Conservation (phyloP, 2,797 vertebrate species). For the Crocidura indochinensis region DNA sequence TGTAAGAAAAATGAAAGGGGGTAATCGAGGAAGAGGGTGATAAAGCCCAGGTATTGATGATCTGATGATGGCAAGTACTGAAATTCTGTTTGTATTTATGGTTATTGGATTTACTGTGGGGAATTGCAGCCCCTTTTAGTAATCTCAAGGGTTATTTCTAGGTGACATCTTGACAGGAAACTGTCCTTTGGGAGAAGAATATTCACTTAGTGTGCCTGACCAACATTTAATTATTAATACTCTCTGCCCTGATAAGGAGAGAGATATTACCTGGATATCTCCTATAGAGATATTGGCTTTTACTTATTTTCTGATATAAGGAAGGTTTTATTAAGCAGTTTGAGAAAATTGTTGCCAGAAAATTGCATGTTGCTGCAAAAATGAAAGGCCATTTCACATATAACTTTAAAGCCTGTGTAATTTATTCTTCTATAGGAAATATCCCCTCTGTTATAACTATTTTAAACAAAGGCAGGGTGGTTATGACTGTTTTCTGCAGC, state of each 20-base stretch:
- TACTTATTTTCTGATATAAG: background rate
- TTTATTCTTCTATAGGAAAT: slow-evolving; percentile 16
- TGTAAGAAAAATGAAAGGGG: background rate
- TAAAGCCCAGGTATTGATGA: background rate
- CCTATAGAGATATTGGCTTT: slow-evolving; percentile 1
- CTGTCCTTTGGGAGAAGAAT: slow-evolving; percentile 48
- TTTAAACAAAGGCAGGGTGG: slow-evolving; percentile 64
- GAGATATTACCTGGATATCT: background rate
- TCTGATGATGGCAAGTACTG: background rate
- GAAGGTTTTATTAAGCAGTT: slow-evolving; percentile 58
- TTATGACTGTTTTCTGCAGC: slow-evolving; percentile 47
- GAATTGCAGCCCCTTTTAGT: background rate
- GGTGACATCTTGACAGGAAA: slow-evolving; percentile 71
- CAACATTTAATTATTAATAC: slow-evolving; percentile 54
- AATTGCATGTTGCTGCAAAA: slow-evolving; percentile 42
- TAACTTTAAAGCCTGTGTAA: slow-evolving; percentile 31
- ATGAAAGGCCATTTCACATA: background rate
- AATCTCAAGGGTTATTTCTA: slow-evolving; percentile 43
- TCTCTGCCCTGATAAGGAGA: background rate
- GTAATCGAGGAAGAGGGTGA: background rate
- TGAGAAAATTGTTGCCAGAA: slow-evolving; percentile 61
- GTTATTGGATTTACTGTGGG: background rate
- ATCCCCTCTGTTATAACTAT: slow-evolving; percentile 42
- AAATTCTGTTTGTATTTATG: background rate
- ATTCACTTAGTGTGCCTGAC: background rate